Conservation (phyloP, 92 coral and sea anemone genomes). For the Epizoanthus scotinus region DNA sequence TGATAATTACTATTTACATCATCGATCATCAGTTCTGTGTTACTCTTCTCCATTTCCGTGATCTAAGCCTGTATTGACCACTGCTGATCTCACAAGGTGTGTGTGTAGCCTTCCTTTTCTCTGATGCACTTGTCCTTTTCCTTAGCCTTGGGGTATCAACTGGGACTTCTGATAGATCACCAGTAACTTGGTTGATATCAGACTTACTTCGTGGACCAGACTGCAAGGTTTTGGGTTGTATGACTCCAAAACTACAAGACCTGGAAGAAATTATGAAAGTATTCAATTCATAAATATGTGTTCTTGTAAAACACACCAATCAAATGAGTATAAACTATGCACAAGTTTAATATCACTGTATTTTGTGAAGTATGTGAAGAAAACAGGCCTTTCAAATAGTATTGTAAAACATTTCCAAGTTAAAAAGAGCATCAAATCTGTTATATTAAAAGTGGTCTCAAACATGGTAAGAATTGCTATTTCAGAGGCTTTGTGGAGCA, state of each 20-base stretch:
- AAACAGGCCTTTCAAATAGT: too few species aligned
- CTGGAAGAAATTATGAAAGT: neutral
- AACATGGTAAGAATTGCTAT: too few species aligned
- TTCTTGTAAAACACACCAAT: too few species aligned
- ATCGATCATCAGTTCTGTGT: neutral
- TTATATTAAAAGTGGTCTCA: too few species aligned
- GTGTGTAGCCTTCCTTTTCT: neutral
- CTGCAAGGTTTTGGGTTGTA: neutral
- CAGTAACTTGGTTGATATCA: neutral
- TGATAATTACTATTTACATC: neutral
- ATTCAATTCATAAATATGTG: too few species aligned
- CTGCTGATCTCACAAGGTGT: neutral
- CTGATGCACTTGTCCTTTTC: neutral
- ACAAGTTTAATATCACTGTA: too few species aligned
- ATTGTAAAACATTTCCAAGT: too few species aligned
- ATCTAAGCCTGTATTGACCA: conserved; percentile 17
- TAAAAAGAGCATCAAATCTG: too few species aligned
- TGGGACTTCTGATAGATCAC: neutral
- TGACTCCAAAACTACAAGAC: conserved; percentile 12
- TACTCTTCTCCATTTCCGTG: conserved; percentile 6
- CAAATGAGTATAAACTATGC: too few species aligned
- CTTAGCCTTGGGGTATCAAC: conserved; percentile 6
- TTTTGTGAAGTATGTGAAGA: too few species aligned
- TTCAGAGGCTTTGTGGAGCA: too few species aligned
- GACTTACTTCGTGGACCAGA: neutral